Base-by-base conservation (phyloP, 2,888 invertebrate species). In the Smittia aterrima region DNA sequence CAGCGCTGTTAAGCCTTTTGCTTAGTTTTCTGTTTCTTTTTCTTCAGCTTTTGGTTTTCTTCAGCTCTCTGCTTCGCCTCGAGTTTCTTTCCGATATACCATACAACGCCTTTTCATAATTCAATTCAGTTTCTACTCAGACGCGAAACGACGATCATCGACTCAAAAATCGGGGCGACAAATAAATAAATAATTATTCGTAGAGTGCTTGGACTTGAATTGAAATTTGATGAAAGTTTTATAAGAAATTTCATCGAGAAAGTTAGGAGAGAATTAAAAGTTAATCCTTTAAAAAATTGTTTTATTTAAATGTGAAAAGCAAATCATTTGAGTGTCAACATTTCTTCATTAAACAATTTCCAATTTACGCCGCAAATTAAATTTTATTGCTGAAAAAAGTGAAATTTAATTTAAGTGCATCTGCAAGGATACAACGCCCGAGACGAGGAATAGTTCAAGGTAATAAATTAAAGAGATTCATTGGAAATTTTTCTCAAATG, bases 101-200 rank as follows among this genome's bases (percentile, higher is more conserved):
- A 70, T 70, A 70, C 70, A 54, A 25, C 41, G 70, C 54, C 25
- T 70, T 53, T 70, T 70, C 70, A 54, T 70, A 70, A 70, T 70
- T 70, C 70, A 70, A 70, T 70, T 54, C 70, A 70, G 70, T 70
- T 54, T 70, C 70, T 41, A 70, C 27, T 70, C 70, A 70, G 70
- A 70, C 70, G 70, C 70, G 70, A 54, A 70, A 70, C 70, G 54
- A 70, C 41, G 47, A 41, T 70, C 70, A 70, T 58, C 58, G 58
- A 58, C 18, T 58, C 4, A 22, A 58, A 16, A 58, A 58, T 18
- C 32, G 32, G 32, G 22, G 18, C 58, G 18, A 58, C 18, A 32
- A 47, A 47, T 47, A 32, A 32, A 32, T 6, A 32, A 32, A 32
- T 32, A 32, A 32, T 32, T 9, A 9, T 32, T 32, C 9, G 32